Base-by-base conservation (phyloP, 1,140 invertebrate genomes). In the Antheraea pernyi region DNA sequence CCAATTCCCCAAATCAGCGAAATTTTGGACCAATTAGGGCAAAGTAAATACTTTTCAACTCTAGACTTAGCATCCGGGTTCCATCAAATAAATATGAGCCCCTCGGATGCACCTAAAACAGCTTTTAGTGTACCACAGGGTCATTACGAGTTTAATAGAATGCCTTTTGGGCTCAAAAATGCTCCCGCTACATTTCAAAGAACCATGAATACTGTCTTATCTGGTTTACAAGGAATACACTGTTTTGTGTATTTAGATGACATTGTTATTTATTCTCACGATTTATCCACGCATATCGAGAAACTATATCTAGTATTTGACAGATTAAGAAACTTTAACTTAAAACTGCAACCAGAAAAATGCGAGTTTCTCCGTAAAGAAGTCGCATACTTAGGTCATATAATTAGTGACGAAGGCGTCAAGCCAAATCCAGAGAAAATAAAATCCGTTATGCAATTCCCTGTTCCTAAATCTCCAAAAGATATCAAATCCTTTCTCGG, bases 11-110 rank as follows among this genome's bases (percentile, higher is more conserved):
- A n/a, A n/a, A n/a, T n/a, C n/a, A n/a, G n/a, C n/a, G n/a, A n/a
- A 95, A 0, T 94, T 94, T 11, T 71, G 88, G n/a, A 94, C 75
- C 80, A 83, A 39, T 66, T 94, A 36, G 83, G 83, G 7, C 85
- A 63, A n/a, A 19, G 59, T 19, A 19, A 63, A 63, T 63, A 63
- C 61, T 63, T 63, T n/a, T 10, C 6, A 82, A 84, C 84, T 0
- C 68, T 94, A 2, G 94, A 95, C 78, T 67, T 94, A 8, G 77
- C 77, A 0, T 85, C 78, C 37, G 93, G 92, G 0, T 94, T 91
- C 68, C 82, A 86, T 65, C 83, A 81, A 63, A 79, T 86, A 59
- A 5, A 71, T 64, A 77, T 85, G 67, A 19, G 68, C 22, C 36
- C 36, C 19, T 22, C 64, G 19, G 76, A 78, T 65, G 62, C 48